Percentiles rank a stretch among this genome's conserved stretches.
phyloP scores from a whole-genome alignment of 2,113 vertebrate genomes.

The Mesitornis unicolor region DNA sequence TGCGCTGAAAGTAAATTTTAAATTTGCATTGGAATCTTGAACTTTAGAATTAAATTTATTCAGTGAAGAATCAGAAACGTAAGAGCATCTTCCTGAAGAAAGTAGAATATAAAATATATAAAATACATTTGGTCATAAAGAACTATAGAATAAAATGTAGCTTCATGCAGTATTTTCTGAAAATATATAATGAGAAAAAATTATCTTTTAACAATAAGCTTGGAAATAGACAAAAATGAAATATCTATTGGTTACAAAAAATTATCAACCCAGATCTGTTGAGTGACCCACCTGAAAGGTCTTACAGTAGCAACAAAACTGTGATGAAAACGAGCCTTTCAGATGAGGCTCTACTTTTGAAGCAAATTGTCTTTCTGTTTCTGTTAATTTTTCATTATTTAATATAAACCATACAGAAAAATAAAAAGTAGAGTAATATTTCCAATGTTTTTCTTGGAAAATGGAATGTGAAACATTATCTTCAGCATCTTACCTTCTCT shows the following conservation, averaged over 20 bases:
- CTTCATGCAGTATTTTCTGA: background rate
- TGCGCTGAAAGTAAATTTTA: background rate
- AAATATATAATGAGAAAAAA: background rate
- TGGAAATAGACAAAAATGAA: background rate
- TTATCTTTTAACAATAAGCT: background rate
- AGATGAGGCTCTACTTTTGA: background rate
- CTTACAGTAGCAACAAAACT: background rate
- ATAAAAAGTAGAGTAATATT: background rate
- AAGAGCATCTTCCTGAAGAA: background rate
- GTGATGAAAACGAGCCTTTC: background rate
- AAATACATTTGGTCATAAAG: background rate
- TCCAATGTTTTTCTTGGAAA: accelerated
- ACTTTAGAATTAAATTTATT: background rate
- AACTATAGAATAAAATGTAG: background rate
- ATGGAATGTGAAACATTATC: accelerated
- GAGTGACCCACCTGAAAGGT: background rate
- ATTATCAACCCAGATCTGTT: background rate
- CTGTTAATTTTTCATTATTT: background rate
- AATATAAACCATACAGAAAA: background rate
- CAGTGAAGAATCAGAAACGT: background rate
- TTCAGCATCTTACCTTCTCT: background rate
- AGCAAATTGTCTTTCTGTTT: background rate
- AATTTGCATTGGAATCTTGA: background rate
- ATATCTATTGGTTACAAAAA: background rate
- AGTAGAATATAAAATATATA: background rate